Base-by-base conservation (phyloP, 1,140 invertebrate species). In the Apolygus lucorum region DNA sequence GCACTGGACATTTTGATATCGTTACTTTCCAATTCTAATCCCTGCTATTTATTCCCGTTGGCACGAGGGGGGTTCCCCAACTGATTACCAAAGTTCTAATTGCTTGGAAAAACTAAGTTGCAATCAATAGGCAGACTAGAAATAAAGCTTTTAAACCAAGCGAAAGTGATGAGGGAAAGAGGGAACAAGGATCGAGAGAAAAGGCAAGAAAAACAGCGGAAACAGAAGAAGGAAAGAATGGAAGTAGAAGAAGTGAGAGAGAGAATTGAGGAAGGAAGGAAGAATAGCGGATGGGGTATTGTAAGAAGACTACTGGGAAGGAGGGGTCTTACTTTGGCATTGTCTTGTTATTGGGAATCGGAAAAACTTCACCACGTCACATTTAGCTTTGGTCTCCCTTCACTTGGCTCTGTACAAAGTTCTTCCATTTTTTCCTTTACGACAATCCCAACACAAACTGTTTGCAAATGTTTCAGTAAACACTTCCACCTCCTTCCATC, bases 291-390 rank as follows among this genome's bases (percentile, higher is more conserved):
- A 17, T 11, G 34, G 17, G 17, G 34, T 11, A 11, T 17, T 8
- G 34, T 49, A 49, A 49, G 17, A 49, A 17, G 34, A 49, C 8
- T 8, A 49, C 8, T 49, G 17, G 17, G 34, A 49, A 11, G 17
- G 8, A 49, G 34, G 34, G 17, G 34, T 49, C 34, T 49, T 49
- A 49, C 34, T 49, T 49, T 49, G 34, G 34, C 34, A 49, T 49
- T 49, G 34, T 49, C 34, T 49, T 49, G 34, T 49, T 49, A 49
- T 49, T 49, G 34, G 34, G 34, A 49, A 49, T 49, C 34, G 34
- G 34, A 17, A 49, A 49, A 49, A 49, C 34, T 49, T 49, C 34
- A 49, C 34, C 34, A 49, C 34, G 34, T 49, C 34, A 49, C 34
- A 17, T 49, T 49, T 49, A 49, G 34, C 34, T 17, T 17, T 11